Percentiles rank a stretch among this genome's conserved stretches.
phyloP scores from a whole-genome alignment of 2,113 vertebrate species.

The Pteronura brasiliensis region DNA sequence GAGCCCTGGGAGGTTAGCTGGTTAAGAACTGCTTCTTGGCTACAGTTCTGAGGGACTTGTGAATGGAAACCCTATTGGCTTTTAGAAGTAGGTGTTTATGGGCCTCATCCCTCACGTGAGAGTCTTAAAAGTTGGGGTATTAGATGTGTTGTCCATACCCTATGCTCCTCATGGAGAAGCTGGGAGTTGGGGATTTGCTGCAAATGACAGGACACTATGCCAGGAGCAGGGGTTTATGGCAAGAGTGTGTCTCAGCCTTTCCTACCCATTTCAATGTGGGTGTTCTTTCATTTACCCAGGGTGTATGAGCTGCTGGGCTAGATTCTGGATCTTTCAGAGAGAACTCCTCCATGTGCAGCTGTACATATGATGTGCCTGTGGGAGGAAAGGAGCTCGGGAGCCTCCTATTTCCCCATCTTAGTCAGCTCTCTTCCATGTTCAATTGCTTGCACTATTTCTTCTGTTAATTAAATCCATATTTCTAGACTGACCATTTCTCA shows the following conservation, averaged over 20 bases:
- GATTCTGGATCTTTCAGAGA: not conserved
- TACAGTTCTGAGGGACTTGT: not conserved
- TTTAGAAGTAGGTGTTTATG: not conserved
- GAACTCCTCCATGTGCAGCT: not conserved
- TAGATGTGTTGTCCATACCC: not conserved
- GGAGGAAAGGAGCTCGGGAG: not conserved
- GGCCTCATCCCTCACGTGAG: not conserved
- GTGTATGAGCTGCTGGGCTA: not conserved
- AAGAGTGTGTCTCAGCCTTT: not conserved
- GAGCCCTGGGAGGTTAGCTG: not conserved
- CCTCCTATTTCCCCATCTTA: not conserved
- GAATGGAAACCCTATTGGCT: not conserved
- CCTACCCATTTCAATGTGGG: not conserved
- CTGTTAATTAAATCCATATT: not conserved
- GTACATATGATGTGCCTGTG: not conserved
- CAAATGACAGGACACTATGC: not conserved
- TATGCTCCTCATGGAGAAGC: not conserved
- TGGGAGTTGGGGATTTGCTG: not conserved
- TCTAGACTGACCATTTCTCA: not conserved
- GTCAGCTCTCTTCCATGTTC: not conserved
- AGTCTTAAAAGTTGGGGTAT: not conserved
- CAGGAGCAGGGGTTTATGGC: not conserved
- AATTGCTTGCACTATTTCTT: not conserved
- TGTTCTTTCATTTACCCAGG: not conserved
- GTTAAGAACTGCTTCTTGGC: not conserved